A percentile compares a stretch with the other conserved stretches of the same genome.
phyloP scores from a whole-genome alignment of 2,113 vertebrate genomes.

The Pavo muticus region DNA sequence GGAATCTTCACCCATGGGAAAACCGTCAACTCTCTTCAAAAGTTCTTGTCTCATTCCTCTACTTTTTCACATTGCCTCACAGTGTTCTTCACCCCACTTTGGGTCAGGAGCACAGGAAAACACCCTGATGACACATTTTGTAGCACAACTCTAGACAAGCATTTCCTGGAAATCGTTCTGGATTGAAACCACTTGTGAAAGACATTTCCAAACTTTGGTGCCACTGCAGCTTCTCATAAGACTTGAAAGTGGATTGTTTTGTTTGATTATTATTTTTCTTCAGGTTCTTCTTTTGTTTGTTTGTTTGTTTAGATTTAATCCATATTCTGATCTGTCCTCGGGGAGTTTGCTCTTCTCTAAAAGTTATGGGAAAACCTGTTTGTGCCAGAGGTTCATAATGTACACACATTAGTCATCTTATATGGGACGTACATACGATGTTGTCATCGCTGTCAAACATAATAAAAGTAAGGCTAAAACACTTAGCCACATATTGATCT shows the following conservation, averaged over 20 bases:
- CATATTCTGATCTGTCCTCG: slow-evolving; percentile 30
- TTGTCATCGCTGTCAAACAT: slow-evolving; percentile 67
- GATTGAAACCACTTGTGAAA: neutral
- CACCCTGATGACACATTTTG: slow-evolving; percentile 46
- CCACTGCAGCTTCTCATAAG: slow-evolving; percentile 14
- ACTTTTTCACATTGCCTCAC: neutral
- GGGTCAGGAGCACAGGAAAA: neutral
- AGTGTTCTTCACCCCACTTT: neutral
- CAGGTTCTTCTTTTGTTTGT: neutral
- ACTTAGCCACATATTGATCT: slow-evolving; percentile 68
- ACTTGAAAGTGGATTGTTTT: slow-evolving; percentile 18
- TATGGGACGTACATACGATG: neutral
- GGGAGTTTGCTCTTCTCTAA: slow-evolving; percentile 33
- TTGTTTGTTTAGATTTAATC: neutral
- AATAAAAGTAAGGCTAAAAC: slow-evolving; percentile 71
- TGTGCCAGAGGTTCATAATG: slow-evolving; percentile 19
- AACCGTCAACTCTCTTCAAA: neutral
- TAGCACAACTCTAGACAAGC: neutral
- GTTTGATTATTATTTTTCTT: slow-evolving; percentile 1
- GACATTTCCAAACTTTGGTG: slow-evolving; percentile 37
- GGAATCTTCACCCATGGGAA: slow-evolving; percentile 19
- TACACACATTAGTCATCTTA: slow-evolving; percentile 60
- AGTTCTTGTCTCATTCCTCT: neutral
- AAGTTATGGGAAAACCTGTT: slow-evolving; percentile 39
- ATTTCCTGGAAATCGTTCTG: slow-evolving; percentile 22